Percentiles rank a stretch among this genome's conserved stretches.
Conservation (phyloP, 2,888 invertebrate genomes). For the Gasteruption jaculator region DNA sequence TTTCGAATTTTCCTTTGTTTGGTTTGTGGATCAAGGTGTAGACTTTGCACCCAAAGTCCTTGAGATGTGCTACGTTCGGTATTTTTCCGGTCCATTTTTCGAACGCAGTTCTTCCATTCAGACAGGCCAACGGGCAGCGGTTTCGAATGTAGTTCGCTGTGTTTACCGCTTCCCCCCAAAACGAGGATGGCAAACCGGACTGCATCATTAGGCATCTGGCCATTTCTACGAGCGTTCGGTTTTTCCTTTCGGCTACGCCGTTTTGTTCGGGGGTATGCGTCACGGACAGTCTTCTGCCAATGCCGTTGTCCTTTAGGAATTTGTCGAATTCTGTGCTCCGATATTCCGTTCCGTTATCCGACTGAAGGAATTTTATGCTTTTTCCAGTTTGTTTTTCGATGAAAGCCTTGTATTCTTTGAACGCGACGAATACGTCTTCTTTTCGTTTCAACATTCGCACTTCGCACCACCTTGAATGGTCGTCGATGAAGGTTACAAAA, state of each 20-base stretch:
- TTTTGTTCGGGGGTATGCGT: constrained; percentile 27
- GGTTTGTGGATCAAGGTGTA: constrained; percentile 9
- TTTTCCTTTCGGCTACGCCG: constrained; percentile 26
- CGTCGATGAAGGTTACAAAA: constrained; percentile 30
- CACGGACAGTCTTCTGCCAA: constrained; percentile 21
- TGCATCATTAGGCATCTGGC: constrained; percentile 27
- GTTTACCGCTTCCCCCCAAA: constrained; percentile 26
- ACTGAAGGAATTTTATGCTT: constrained; percentile 18
- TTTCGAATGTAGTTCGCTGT: constrained; percentile 30
- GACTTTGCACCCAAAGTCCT: constrained; percentile 24
- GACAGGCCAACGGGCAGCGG: constrained; percentile 19
- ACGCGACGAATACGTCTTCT: constrained; percentile 21
- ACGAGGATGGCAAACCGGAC: constrained; percentile 10
- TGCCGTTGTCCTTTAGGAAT: constrained; percentile 22
- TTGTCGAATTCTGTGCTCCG: constrained; percentile 12
- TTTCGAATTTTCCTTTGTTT: constrained; percentile 19
- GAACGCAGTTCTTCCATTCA: constrained; percentile 18
- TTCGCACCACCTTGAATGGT: constrained; percentile 26
- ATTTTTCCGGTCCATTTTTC: constrained; percentile 18
- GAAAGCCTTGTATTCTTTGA: constrained; percentile 22
- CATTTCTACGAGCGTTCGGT: constrained; percentile 23
- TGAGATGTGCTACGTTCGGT: constrained; percentile 23
- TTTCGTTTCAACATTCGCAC: constrained; percentile 24
- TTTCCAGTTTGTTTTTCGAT: constrained; percentile 24
- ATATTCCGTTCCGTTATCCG: constrained; percentile 18